Evolutionary conservation across 1,140 invertebrate genomes (phyloP), one percentile per base, ranked within the genome.

Genomic region (Hyphantria cunea): DNA sequence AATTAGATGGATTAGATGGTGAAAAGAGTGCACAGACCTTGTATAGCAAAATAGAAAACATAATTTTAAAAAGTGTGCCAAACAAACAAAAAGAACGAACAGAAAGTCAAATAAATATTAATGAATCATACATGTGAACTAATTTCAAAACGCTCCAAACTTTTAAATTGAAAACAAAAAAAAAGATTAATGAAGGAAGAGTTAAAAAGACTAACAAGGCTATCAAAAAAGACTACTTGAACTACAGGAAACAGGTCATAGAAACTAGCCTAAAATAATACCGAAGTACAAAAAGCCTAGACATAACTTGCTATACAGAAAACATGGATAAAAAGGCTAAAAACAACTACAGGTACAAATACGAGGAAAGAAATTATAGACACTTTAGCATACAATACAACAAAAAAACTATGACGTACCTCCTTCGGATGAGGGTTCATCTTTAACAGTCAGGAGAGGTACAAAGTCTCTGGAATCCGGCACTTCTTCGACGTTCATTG

Each of bases 361-460:
- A 25, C 1, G 5, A 25, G 17, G 17, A 25, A 25, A 25, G 17
- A 25, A 3, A 25, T 25, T 25, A 5, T 25, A 25, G 17, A 5
- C 17, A 25, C 17, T 25, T 25, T 5, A 25, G 17, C 17, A 25
- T 25, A 25, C 17, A 3, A 25, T 25, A 25, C 3, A 37, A 37
- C 7, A 37, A 4, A 37, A 37, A 25, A 1, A 25, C 17, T 25
- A 25, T 15, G 52, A 42, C 67, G 44, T 73, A 86, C 86, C 86
- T 56, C 83, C 83, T 73, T 89, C 86, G 10, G 86, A 89, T 0
- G 75, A 58, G 0, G 84, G 84, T 56, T 89, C 84, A 48, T 87
- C 86, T 56, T 89, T 87, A 14, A 87, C 72, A 13, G 70, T 13
- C 44, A 85, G 68, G 11, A 89, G 59, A 5, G 84, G 83, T 42